Base-by-base conservation (phyloP, 2,797 vertebrate species). In the Ibycter americanus region DNA sequence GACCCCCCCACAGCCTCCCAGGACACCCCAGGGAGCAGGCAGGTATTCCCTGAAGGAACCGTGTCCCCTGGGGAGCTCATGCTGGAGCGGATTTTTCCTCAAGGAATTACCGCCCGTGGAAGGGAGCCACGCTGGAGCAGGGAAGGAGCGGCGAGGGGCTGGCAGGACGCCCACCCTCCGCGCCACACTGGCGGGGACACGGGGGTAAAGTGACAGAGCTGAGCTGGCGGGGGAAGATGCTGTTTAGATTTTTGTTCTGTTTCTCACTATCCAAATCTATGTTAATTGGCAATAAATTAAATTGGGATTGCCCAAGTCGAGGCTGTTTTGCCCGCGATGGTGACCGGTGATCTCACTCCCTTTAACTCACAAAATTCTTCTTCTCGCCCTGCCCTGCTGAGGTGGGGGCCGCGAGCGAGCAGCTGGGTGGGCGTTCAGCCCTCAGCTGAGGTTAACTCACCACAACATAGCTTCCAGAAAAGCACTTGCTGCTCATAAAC, bases 401-500 rank as follows among this genome's bases (percentile, higher is more conserved):
- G 31, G 21, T 18, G 14, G n/a, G 26, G 70, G 16, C 11, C 2
- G 15, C 0, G 12, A 61, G 34, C 54, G 52, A 40, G 17, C 4
- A 1, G 40, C 36, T 63, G 68, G 38, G 61, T 6, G 17, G 6
- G 23, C 25, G 38, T 15, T 7, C 40, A 70, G 66, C 27, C 80
- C 70, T 73, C 19, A 36, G 70, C 19, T 40, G 26, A 2, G 2
- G 55, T 7, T 16, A 42, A 36, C 32, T 40, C 38, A 20, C 27
- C 25, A n/a, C 46, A 31, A 19, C 1, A 2, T 29, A 13, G 77
- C 87, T 77, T 96, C 95, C 95, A 93, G 93, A 95, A 95, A 94
- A 92, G 90, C 94, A 62, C 63, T 71, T 74, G 90, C 96, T 95
- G 93, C 84, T 78, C 61, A 63, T 31, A n/a, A 76, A 85, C 79